phyloP scores from a whole-genome alignment of 2,113 vertebrate genomes.

The Glareola pratincola region DNA sequence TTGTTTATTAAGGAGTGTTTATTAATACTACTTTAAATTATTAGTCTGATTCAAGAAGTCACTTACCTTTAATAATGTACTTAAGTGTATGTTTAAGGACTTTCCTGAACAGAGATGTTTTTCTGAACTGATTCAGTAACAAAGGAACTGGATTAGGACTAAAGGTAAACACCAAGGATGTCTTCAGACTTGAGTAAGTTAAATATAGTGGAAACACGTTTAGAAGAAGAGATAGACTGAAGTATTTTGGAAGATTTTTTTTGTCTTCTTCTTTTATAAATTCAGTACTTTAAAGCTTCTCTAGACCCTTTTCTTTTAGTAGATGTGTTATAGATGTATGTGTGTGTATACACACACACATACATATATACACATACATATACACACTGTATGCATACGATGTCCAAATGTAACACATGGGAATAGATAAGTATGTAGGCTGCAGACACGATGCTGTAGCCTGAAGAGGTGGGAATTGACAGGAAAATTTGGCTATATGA shows the following conservation, averaged over 20 bases:
- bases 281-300: neutral
- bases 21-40: neutral
- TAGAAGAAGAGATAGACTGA: neutral
- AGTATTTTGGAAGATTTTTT: neutral
- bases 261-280: neutral
- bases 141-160: neutral
- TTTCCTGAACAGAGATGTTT: neutral
- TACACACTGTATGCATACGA: neutral
- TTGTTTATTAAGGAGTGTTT: neutral
- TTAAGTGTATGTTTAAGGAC: neutral
- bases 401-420: neutral
- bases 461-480: neutral
- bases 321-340: neutral
- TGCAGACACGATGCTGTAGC: neutral
- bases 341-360: accelerated
- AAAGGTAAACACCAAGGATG: neutral
- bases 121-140: neutral
- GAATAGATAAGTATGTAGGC: neutral
- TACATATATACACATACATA: accelerated
- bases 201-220: neutral
- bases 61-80: neutral
- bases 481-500: neutral
- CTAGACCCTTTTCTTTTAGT: neutral
- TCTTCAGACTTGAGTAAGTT: neutral
- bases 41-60: neutral